Conservation (phyloP, 2,113 vertebrate species). For the Taxidea taxus region DNA sequence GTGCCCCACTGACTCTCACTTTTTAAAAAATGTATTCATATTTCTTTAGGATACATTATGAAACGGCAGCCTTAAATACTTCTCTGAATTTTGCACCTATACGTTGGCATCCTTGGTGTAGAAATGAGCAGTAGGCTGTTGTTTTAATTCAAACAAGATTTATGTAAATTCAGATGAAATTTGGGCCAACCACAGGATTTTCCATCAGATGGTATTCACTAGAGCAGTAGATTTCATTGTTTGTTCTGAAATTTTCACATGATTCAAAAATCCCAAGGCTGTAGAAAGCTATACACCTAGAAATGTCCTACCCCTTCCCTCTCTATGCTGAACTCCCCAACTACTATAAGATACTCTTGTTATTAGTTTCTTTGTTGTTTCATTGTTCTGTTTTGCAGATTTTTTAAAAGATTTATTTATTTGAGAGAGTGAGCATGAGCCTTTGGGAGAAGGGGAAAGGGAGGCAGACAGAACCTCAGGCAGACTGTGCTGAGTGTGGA, state of each 20-base stretch:
- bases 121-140: neutral
- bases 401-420: neutral
- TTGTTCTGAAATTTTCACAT: neutral
- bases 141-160: neutral
- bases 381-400: neutral
- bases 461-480: neutral
- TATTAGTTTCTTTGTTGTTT: neutral
- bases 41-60: constrained; percentile 8
- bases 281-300: neutral
- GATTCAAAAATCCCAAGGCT: neutral
- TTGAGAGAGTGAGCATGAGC: neutral
- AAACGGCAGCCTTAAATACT: neutral
- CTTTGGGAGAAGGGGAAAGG: rapidly evolving
- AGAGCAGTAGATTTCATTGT: neutral
- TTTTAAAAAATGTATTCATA: neutral
- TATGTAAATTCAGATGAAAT: neutral
- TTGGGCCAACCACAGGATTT: neutral
- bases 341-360: neutral
- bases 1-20: neutral
- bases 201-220: neutral
- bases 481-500: neutral
- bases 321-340: neutral
- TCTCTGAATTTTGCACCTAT: neutral
- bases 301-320: neutral
- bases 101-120: neutral